Percentiles rank a stretch among this genome's conserved stretches.
Conservation (phyloP, 2,888 invertebrate species). For the Coenonympha glycerion region DNA sequence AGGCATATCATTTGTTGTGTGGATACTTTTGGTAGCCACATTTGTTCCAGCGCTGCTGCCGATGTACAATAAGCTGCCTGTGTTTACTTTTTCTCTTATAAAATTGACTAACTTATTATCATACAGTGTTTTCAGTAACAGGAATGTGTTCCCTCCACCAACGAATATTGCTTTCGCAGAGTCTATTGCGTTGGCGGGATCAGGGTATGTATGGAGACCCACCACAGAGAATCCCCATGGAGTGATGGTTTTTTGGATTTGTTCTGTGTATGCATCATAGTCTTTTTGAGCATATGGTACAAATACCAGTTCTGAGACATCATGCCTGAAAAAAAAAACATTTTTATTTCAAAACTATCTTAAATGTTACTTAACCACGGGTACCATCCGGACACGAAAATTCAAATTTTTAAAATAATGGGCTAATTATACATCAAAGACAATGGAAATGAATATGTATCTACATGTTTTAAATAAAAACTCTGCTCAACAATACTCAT, state of each 20-base stretch:
- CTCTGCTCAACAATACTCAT: too few species aligned
- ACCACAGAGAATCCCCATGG: conserved; percentile 80
- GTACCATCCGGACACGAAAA: too few species aligned
- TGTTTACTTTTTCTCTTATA: conserved; percentile 78
- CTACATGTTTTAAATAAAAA: too few species aligned
- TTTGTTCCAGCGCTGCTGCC: conserved; percentile 90
- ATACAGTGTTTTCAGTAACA: conserved; percentile 81
- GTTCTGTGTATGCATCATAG: conserved; percentile 79
- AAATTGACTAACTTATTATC: conserved; percentile 78
- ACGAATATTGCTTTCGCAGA: conserved; percentile 83
- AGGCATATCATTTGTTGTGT: conserved; percentile 93
- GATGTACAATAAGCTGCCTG: conserved; percentile 81
- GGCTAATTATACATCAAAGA: neutral
- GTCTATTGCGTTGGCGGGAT: conserved; percentile 75
- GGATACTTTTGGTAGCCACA: conserved; percentile 85
- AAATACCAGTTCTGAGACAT: conserved; percentile 80
- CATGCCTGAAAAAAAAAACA: conserved; percentile 69
- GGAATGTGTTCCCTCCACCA: conserved; percentile 89
- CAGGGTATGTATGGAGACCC: conserved; percentile 78
- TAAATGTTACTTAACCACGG: too few species aligned
- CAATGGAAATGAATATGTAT: too few species aligned
- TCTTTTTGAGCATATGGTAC: conserved; percentile 84
- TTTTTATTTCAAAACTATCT: neutral
- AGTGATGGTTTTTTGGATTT: conserved; percentile 74
- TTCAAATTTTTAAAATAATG: too few species aligned